Base-by-base conservation (phyloP, 2,797 vertebrate genomes). In the Sebastes hopkinsi region DNA sequence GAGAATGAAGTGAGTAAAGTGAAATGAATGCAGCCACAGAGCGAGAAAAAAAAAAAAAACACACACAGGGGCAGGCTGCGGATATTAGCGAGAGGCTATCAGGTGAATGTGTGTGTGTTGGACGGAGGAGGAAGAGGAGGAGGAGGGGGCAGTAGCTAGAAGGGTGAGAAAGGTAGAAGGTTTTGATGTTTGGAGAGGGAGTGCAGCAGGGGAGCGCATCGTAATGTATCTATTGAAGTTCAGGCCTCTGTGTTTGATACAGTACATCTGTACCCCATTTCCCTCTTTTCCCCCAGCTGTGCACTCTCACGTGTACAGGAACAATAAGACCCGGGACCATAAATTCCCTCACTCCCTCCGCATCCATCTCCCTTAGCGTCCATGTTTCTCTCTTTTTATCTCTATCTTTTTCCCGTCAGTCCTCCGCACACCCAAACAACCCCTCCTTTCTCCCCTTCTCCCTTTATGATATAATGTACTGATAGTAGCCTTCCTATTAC, bases 231-330 rank as follows among this genome's bases (percentile, higher is more conserved):
- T 93, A 93, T 89, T 93, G 92, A 94, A 94, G 94, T 92, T 56
- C 84, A 79, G 88, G 87, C 87, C 85, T 90, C 81, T 89, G 90
- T 73, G 89, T 91, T 94, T 92, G 92, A 93, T 93, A 93, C 91
- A 87, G 79, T 92, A 94, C 94, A 94, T 94, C 92, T 95, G 94
- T 85, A 93, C 87, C 86, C 92, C 91, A 94, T 94, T 93, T 92
- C 89, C 90, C 87, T 89, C 81, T 76, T 82, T 77, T 90, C 83
- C 89, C 92, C 88, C 93, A 93, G 93, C 93, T 94, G 93, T 91
- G 92, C 92, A 77, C 82, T 70, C 87, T 94, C 93, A 93, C 91
- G 90, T 92, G 91, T 91, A 89, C 94, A 94, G 91, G 88, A 92
- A 94, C 92, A 93, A 90, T 87, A 77, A 94, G 92, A 88, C 79